Evolutionary conservation across 2,113 vertebrate species (phyloP).

Genomic region (Marcusenius ussheri): DNA sequence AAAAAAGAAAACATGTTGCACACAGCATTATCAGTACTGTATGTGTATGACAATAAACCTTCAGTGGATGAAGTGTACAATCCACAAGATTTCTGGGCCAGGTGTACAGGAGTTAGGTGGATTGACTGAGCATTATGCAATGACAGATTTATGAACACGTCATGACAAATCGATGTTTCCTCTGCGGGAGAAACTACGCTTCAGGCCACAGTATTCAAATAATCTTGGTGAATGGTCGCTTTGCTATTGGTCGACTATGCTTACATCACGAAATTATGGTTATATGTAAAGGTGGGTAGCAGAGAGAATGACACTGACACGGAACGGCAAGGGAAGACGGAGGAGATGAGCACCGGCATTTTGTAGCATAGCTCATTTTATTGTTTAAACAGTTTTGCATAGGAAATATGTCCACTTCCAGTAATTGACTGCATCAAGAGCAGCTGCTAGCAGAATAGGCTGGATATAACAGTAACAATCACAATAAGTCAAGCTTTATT

Average conservation of each 20-base stretch:
- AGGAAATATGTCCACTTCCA: conserved; percentile 99
- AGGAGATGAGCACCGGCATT: conserved; percentile 40
- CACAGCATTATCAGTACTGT: background rate
- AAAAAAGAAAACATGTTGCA: background rate
- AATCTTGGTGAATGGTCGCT: background rate
- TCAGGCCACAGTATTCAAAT: conserved; percentile 7
- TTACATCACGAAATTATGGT: background rate
- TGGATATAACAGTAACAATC: conserved; percentile 99
- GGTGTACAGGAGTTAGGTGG: background rate
- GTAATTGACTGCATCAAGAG: conserved; percentile 99
- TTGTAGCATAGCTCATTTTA: conserved; percentile 99
- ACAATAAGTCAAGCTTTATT: conserved; percentile 99
- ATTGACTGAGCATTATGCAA: background rate
- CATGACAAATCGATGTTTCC: conserved; percentile 9
- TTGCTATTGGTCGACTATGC: background rate
- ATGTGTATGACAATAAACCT: background rate
- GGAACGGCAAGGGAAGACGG: background rate
- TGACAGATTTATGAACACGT: background rate
- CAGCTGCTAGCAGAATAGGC: conserved; percentile 99
- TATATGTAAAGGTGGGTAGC: background rate
- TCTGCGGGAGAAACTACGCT: background rate
- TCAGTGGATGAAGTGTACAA: background rate
- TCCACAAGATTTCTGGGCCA: background rate
- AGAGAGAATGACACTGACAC: background rate
- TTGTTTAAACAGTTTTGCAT: conserved; percentile 99